Evolutionary conservation across 35 echinoderm and acorn worm genomes (phyloP).

Genomic region (Heliocidaris tuberculata): DNA sequence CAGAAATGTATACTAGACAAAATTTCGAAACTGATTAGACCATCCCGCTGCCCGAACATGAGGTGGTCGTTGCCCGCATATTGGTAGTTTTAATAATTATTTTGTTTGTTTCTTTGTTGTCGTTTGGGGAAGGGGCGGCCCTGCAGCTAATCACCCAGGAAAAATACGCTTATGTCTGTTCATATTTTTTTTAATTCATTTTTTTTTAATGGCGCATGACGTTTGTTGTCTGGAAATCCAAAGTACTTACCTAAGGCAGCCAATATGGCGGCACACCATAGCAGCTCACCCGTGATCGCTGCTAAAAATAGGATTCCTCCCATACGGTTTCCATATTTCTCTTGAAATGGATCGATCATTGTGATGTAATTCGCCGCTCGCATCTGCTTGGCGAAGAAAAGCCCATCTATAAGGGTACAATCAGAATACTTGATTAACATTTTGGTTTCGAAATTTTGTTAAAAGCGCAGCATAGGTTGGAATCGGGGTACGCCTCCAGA

Average conservation of each 20-base stretch:
- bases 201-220: too few relatives aligned
- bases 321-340: constrained; percentile 92
- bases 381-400: constrained; percentile 97
- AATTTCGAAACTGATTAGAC: too few relatives aligned
- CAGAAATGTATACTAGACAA: too few relatives aligned
- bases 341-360: constrained; percentile 95
- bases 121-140: too few relatives aligned
- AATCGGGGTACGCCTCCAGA: background rate
- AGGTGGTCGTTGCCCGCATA: too few relatives aligned
- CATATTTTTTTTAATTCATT: too few relatives aligned
- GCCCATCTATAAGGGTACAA: constrained; percentile 59
- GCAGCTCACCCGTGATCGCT: constrained; percentile 84
- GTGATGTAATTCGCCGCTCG: constrained; percentile 84
- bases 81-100: too few relatives aligned
- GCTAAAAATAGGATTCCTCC: constrained; percentile 92
- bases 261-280: constrained; percentile 93
- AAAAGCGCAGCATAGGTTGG: background rate
- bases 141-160: too few relatives aligned
- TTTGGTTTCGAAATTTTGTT: background rate
- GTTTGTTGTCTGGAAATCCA: background rate
- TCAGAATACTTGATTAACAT: background rate
- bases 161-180: too few relatives aligned
- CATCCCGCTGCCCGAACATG: too few relatives aligned
- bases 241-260: constrained; percentile 80
- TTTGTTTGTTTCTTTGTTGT: too few relatives aligned